phyloP scores from a whole-genome alignment of 2,797 vertebrate genomes.

The Ctenopoma multispine region DNA sequence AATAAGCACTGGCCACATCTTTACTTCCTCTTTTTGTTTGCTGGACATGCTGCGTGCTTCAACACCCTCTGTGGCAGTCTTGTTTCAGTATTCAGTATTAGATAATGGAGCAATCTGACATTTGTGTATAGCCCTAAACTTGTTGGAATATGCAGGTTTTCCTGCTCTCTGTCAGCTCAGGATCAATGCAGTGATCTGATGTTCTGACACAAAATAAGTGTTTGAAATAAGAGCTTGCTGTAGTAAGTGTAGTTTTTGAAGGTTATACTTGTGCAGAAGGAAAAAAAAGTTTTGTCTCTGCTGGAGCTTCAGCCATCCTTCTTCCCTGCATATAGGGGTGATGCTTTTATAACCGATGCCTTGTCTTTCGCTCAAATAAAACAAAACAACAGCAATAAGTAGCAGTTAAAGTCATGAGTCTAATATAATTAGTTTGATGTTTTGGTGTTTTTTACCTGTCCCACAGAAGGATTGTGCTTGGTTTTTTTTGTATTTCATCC shows the following conservation, averaged over 20 bases:
- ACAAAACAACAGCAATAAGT: background rate
- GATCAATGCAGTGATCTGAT: background rate
- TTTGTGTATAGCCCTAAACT: background rate
- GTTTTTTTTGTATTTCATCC: constrained; percentile 24
- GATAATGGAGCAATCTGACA: background rate
- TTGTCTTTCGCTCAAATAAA: background rate
- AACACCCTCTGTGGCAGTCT: background rate
- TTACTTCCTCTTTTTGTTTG: constrained; percentile 5
- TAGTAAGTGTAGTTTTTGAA: constrained; percentile 6
- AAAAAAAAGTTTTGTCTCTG: background rate
- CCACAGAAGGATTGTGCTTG: constrained; percentile 6
- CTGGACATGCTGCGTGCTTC: background rate
- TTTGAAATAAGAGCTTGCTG: constrained; percentile 1
- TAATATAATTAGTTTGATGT: background rate
- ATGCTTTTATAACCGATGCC: too few species aligned
- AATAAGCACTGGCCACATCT: constrained; percentile 24
- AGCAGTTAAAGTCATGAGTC: background rate
- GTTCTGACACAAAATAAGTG: background rate
- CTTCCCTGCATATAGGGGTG: background rate
- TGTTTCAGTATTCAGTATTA: background rate
- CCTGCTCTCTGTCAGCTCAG: background rate
- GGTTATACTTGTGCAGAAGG: background rate
- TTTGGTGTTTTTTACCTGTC: background rate
- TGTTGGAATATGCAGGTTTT: constrained; percentile 1
- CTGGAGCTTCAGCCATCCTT: background rate